Conservation (phyloP, 2,113 vertebrate genomes). For the Pedionomus torquatus region DNA sequence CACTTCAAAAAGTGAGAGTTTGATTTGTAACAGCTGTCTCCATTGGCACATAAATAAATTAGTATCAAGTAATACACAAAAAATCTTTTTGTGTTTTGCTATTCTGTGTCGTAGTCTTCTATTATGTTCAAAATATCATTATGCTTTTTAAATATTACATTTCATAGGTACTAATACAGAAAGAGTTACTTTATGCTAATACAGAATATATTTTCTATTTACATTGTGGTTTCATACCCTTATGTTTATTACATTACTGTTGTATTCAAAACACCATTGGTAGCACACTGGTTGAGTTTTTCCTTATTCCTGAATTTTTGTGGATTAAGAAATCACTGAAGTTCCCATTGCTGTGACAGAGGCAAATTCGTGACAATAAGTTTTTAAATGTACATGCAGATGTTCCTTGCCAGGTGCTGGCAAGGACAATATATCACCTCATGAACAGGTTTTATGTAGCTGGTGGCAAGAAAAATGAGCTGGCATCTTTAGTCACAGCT, state of each 20-base stretch:
- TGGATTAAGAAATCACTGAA: background rate
- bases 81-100: background rate
- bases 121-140: background rate
- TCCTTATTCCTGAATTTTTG: background rate
- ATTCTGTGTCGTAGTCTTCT: background rate
- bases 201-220: background rate
- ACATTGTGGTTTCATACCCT: background rate
- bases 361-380: background rate
- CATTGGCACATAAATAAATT: background rate
- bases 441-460: conserved; percentile 1
- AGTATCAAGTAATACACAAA: background rate
- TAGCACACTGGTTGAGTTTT: background rate
- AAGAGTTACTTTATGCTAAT: background rate
- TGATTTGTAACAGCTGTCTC: background rate
- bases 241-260: background rate
- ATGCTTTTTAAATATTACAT: background rate
- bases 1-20: background rate
- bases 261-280: background rate
- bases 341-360: background rate
- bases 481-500: conserved; percentile 31
- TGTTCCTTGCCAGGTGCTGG: background rate
- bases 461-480: conserved; percentile 5
- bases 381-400: background rate
- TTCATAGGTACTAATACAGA: background rate
- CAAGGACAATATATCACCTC: background rate